Base-by-base conservation (phyloP, 2,113 vertebrate genomes). In the Hemicordylus capensis region DNA sequence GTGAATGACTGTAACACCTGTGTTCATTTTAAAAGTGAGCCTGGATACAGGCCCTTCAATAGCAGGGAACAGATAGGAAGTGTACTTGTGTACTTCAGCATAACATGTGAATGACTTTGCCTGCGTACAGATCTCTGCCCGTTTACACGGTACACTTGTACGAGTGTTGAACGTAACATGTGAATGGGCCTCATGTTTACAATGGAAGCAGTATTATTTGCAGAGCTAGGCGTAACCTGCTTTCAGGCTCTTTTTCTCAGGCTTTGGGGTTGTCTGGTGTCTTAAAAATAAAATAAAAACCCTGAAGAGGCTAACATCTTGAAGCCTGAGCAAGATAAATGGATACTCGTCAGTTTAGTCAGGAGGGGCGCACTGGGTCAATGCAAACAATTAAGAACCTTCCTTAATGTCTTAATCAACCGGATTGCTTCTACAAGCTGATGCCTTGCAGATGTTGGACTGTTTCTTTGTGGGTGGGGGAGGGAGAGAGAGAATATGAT, bases 301-400 rank as follows among this genome's bases (percentile, higher is more conserved):
- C 7, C 42, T 34, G 14, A 39, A 51, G 46, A 4, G 58, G 73
- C 44, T n/a, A 2, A 9, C 46, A 24, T 69, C 63, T 26, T 12
- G 61, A 15, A 7, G 20, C 46, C 58, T 42, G 46, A 69, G 34
- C 51, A 24, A 81, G 88, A 91, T 74, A 39, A 54, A 80, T 74
- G 54, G n/a, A 8, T 42, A 1, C 8, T 77, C 74, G 28, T 58
- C 73, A 73, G 9, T 58, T 20, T 3, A n/a, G 4, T 51, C 79
- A n/a, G 39, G 70, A 88, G 81, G 76, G 85, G 69, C 76, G 28
- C 26, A 14, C 66, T 0, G 51, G 48, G 66, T 80, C 83, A 69
- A 0, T 15, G 61, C 74, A 28, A 85, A n/a, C 74, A 44, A 69
- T 76, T 76, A 69, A 58, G 63, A 39, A 26, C 72, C 51, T 87